Conservation (phyloP, 2,113 vertebrate species). For the Proteles cristata region DNA sequence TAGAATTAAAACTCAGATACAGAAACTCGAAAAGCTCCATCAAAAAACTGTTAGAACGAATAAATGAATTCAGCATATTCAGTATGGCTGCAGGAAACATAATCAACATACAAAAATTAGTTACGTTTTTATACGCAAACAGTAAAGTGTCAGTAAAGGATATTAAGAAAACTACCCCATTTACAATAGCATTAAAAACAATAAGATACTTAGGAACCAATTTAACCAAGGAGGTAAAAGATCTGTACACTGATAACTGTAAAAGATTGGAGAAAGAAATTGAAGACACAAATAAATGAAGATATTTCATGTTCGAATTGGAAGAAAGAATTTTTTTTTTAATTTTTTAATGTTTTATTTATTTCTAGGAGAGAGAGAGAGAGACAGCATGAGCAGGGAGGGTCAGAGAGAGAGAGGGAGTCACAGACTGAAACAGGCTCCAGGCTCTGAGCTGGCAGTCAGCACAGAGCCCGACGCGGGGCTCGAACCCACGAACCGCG, state of each 20-base stretch:
- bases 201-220: not conserved
- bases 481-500: too few relatives aligned
- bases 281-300: not conserved
- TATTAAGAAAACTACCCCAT: not conserved
- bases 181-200: not conserved
- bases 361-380: too few relatives aligned
- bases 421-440: too few relatives aligned
- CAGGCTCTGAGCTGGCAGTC: too few relatives aligned
- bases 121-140: not conserved
- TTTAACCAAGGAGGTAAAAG: not conserved
- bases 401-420: too few relatives aligned
- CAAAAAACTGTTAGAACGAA: not conserved
- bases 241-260: not conserved
- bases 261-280: not conserved
- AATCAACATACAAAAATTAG: not conserved
- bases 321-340: not conserved
- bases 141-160: not conserved
- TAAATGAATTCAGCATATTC: not conserved
- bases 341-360: too few relatives aligned
- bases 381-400: too few relatives aligned
- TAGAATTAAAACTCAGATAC: not conserved
- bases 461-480: too few relatives aligned
- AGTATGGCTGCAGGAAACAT: not conserved
- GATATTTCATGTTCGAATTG: not conserved
- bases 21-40: not conserved